Conservation (phyloP, 2,113 vertebrate species). For the Hippocampus abdominalis region DNA sequence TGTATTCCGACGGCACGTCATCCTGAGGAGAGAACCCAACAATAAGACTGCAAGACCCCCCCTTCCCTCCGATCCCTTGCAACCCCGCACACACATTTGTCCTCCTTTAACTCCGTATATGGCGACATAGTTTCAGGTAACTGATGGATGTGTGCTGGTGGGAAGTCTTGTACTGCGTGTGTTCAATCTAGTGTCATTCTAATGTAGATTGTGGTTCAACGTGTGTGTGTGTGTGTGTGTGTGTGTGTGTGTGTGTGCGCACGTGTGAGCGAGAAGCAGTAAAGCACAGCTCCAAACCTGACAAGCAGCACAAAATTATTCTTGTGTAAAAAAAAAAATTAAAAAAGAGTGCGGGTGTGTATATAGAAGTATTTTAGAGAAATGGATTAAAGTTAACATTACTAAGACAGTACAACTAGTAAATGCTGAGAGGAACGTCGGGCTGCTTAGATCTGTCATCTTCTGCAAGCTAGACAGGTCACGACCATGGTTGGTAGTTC, state of each 20-base stretch:
- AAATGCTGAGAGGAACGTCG: conserved; percentile 4
- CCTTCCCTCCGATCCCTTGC: conserved; percentile 1
- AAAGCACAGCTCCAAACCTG: conserved; percentile 47
- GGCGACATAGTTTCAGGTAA: conserved; percentile 17
- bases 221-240: conserved; percentile 9
- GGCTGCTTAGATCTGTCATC: conserved; percentile 19
- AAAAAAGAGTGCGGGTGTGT: conserved; percentile 3
- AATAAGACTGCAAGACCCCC: conserved; percentile 14
- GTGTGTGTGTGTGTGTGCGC: not conserved
- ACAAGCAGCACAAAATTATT: conserved; percentile 34
- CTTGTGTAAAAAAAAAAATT: not conserved
- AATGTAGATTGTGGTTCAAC: conserved; percentile 16
- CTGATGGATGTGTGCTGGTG: conserved; percentile 30
- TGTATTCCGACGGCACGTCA: conserved; percentile 16
- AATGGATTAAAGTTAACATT: conserved; percentile 40
- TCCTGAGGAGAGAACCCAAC: conserved; percentile 24
- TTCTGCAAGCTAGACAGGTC: conserved; percentile 8
- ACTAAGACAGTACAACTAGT: too few relatives aligned
- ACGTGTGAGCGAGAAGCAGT: conserved; percentile 2
- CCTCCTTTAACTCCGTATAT: not conserved
- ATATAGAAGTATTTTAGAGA: conserved; percentile 23
- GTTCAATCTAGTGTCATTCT: conserved; percentile 23
- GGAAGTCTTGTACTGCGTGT: conserved; percentile 29
- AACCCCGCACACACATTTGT: conserved; percentile 8
- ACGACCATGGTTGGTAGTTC: not conserved